A percentile compares a stretch with the other conserved stretches of the same genome.
phyloP scores from a whole-genome alignment of 2,113 vertebrate species.

The Rhipidura dahli region DNA sequence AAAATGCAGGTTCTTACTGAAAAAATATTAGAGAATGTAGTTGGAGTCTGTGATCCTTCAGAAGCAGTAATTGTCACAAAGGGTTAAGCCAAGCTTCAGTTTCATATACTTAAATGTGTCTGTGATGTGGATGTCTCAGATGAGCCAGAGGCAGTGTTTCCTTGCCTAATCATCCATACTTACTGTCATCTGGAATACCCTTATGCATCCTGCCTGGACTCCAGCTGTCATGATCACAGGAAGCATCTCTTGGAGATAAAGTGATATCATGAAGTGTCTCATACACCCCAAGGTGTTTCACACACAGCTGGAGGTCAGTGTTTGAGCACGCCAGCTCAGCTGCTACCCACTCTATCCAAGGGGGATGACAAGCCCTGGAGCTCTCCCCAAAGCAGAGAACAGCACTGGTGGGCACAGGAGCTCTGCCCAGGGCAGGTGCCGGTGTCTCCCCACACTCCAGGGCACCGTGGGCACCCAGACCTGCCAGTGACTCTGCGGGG shows the following conservation, averaged over 20 bases:
- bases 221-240: background rate
- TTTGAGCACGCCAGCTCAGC: background rate
- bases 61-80: background rate
- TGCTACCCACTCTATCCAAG: background rate
- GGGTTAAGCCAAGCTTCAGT: background rate
- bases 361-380: background rate
- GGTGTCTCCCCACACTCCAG: accelerated
- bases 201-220: background rate
- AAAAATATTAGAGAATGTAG: background rate
- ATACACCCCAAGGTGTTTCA: background rate
- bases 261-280: background rate
- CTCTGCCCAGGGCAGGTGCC: accelerated
- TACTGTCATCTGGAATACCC: background rate
- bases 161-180: background rate
- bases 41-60: background rate
- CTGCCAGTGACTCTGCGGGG: accelerated
- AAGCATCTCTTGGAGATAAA: background rate
- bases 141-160: background rate
- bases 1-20: background rate
- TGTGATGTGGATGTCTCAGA: background rate
- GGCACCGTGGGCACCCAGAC: background rate
- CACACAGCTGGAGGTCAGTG: background rate
- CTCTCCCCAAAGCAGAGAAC: background rate
- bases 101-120: background rate
- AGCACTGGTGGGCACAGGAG: background rate